These are phyloP conservation scores for Acipenser oxyrinchus DNA, from an alignment of 2,797 vertebrate species.

Conservation along the genomic window DNA sequence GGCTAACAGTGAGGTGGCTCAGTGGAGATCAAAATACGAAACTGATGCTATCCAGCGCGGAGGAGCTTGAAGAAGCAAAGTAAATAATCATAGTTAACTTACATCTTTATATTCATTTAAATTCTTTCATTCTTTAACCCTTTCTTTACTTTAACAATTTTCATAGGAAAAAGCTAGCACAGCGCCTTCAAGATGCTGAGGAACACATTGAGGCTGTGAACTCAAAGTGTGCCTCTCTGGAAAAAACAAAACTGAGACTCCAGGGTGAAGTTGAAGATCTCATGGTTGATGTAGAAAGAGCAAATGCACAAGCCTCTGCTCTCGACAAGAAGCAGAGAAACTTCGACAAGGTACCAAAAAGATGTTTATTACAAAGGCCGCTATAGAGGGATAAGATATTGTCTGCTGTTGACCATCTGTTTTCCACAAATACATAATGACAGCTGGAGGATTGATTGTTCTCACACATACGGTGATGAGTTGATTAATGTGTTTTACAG, in stretches of 20 bases:
- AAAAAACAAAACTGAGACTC: slow-evolving; percentile 89
- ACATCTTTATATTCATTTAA: no score
- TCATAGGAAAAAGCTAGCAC: slow-evolving; percentile 73
- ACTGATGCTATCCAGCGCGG: slow-evolving; percentile 82
- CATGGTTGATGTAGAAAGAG: slow-evolving; percentile 83
- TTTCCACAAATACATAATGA: no score
- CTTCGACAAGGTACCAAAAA: slow-evolving; percentile 60
- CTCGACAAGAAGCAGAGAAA: slow-evolving; percentile 84
- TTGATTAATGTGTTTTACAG: no score
- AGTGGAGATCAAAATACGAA: slow-evolving; percentile 85
- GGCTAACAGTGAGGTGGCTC: slow-evolving; percentile 74
- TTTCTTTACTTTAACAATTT: background rate
- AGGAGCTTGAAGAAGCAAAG: slow-evolving; percentile 86
- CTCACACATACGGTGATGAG: no score
- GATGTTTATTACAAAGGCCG: background rate
- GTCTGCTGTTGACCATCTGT: no score
- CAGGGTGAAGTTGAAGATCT: slow-evolving; percentile 91
- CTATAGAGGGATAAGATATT: no score
- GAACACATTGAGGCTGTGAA: slow-evolving; percentile 84
- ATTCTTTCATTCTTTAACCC: background rate
- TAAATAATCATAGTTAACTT: slow-evolving; percentile 29
- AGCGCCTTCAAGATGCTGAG: slow-evolving; percentile 84
- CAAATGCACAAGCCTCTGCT: slow-evolving; percentile 72
- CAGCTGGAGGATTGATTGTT: no score
- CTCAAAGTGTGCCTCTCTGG: slow-evolving; percentile 83